Conservation (phyloP, 1,140 invertebrate genomes). For the Lepidurus arcticus region DNA sequence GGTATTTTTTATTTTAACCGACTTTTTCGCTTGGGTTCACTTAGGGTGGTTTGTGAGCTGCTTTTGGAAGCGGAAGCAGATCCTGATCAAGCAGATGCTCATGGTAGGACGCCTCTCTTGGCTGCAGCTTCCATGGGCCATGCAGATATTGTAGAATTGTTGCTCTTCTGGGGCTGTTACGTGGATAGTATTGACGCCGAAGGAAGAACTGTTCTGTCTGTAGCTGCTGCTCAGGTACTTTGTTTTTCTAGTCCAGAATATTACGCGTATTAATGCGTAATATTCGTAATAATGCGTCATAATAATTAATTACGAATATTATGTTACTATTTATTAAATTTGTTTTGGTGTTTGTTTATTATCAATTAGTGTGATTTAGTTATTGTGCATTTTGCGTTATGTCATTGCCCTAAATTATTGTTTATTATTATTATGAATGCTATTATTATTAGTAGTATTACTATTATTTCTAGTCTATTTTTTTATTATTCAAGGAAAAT, state of each 20-base stretch:
- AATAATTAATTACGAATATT: no score
- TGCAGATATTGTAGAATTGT: slow-evolving; percentile 65
- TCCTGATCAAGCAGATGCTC: slow-evolving; percentile 73
- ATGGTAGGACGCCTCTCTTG: slow-evolving; percentile 67
- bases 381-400: no score
- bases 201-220: slow-evolving; percentile 69
- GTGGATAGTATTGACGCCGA: slow-evolving; percentile 84
- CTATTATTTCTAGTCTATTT: not conserved
- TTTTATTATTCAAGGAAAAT: no score
- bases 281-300: no score
- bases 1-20: slow-evolving; percentile 33
- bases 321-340: not conserved
- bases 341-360: no score
- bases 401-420: not conserved
- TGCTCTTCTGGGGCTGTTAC: slow-evolving; percentile 83
- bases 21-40: slow-evolving; percentile 37
- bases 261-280: no score
- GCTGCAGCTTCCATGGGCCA: slow-evolving; percentile 82
- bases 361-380: no score
- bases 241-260: not conserved
- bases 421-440: not conserved
- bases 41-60: slow-evolving; percentile 70
- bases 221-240: slow-evolving; percentile 47
- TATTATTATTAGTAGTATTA: not conserved
- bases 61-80: slow-evolving; percentile 79